Conservation (phyloP, 2,113 vertebrate species). For the Pardalotus punctatus region DNA sequence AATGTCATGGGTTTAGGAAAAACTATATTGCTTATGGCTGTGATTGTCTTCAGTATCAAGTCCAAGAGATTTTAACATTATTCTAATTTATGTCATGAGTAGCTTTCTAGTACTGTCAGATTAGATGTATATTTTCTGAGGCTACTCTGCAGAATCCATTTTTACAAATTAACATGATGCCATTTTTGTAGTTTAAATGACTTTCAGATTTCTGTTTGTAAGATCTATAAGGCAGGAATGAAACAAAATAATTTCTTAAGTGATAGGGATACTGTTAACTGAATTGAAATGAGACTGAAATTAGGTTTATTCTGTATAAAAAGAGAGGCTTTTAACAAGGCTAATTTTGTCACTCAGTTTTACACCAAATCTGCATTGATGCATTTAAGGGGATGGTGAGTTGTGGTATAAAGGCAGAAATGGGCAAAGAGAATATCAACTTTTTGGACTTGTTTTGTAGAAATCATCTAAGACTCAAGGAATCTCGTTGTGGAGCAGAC, state of each 20-base stretch:
- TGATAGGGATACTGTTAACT: background rate
- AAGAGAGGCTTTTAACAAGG: background rate
- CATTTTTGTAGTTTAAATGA: background rate
- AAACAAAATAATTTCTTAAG: background rate
- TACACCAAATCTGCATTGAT: background rate
- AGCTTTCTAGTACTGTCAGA: background rate
- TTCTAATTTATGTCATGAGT: background rate
- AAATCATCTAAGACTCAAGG: background rate
- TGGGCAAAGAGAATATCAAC: background rate
- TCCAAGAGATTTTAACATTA: background rate
- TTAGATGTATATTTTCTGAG: background rate
- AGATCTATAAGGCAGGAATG: background rate
- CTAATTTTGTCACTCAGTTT: background rate
- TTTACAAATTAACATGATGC: background rate
- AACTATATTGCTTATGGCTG: background rate
- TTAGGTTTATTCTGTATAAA: background rate
- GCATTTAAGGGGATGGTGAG: background rate
- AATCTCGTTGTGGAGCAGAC: background rate
- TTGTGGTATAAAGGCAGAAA: background rate
- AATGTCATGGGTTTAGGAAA: background rate
- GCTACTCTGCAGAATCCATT: background rate
- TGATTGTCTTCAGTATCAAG: background rate
- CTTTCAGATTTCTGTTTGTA: background rate
- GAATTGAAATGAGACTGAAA: background rate
- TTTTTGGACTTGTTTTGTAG: background rate